A percentile compares a stretch with the other conserved stretches of the same genome.
Conservation (phyloP, 2,797 vertebrate species). For the Agapornis canus region DNA sequence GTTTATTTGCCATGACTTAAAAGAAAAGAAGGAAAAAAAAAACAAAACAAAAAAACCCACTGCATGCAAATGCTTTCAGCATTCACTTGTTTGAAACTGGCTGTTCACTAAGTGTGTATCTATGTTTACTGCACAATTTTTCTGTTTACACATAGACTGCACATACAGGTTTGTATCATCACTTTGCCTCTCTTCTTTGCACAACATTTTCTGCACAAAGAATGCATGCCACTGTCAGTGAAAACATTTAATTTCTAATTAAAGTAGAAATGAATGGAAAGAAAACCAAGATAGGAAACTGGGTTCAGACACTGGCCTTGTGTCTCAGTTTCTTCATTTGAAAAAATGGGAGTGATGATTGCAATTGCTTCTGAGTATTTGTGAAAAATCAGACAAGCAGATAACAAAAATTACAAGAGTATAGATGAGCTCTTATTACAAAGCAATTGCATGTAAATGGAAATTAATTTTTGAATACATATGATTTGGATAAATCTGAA, state of each 20-base stretch:
- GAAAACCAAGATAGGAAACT: neutral
- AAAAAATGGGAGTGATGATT: neutral
- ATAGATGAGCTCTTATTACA: neutral
- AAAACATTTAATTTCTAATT: neutral
- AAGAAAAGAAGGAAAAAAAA: neutral
- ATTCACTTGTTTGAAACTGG: neutral
- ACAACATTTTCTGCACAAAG: neutral
- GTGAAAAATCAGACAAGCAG: neutral
- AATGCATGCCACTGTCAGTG: neutral
- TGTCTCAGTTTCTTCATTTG: neutral
- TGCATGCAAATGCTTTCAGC: rapidly evolving
- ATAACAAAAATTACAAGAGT: neutral
- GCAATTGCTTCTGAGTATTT: neutral
- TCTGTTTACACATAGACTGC: neutral
- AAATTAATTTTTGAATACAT: neutral
- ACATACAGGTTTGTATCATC: neutral
- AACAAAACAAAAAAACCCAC: rapidly evolving
- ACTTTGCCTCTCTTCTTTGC: neutral
- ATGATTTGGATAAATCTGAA: neutral
- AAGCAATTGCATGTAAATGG: neutral
- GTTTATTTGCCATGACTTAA: neutral
- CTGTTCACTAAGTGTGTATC: rapidly evolving
- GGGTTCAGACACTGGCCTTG: neutral
- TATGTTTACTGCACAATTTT: no score
- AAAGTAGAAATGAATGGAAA: neutral